Evolutionary conservation across 2,888 invertebrate genomes (phyloP).

Genomic region (Dromius quadrimaculatus): DNA sequence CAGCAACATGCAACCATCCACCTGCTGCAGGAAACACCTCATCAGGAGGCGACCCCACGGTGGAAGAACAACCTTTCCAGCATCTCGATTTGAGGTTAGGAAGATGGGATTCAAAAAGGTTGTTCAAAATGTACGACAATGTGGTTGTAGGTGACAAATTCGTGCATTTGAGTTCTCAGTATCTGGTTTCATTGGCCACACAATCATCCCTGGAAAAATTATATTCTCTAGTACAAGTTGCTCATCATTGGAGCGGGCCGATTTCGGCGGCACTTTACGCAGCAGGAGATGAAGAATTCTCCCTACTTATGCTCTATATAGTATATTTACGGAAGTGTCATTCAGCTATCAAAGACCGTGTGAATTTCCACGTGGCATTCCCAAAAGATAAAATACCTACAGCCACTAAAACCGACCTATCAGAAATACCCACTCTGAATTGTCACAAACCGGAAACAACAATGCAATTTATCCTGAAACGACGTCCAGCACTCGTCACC

Average conservation of each 20-base stretch:
- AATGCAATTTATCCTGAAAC: slow-evolving; percentile 72
- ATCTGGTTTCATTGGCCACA: slow-evolving; percentile 82
- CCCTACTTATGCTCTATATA: slow-evolving; percentile 79
- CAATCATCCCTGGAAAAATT: slow-evolving; percentile 88
- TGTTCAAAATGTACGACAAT: slow-evolving; percentile 81
- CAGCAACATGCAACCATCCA: slow-evolving; percentile 55
- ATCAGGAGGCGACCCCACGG: slow-evolving; percentile 8
- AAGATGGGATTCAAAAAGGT: slow-evolving; percentile 79
- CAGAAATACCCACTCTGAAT: slow-evolving; percentile 66
- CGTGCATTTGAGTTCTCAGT: slow-evolving; percentile 70
- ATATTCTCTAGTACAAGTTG: slow-evolving; percentile 81
- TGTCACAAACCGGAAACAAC: slow-evolving; percentile 79
- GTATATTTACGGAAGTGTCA: slow-evolving; percentile 83
- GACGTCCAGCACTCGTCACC: slow-evolving; percentile 73
- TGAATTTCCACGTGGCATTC: slow-evolving; percentile 81
- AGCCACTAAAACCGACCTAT: slow-evolving; percentile 60
- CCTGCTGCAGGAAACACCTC: slow-evolving; percentile 27
- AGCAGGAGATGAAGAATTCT: slow-evolving; percentile 82
- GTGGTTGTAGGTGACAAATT: slow-evolving; percentile 78
- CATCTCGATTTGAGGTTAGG: slow-evolving; percentile 76
- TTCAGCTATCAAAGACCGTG: slow-evolving; percentile 77
- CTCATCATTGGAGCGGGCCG: slow-evolving; percentile 87
- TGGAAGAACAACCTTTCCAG: slow-evolving; percentile 66
- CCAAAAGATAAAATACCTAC: slow-evolving; percentile 70
- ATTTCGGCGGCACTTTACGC: slow-evolving; percentile 87